Conservation (phyloP, 64 coral and sea anemone genomes). For the Stichodactyla mertensii region DNA sequence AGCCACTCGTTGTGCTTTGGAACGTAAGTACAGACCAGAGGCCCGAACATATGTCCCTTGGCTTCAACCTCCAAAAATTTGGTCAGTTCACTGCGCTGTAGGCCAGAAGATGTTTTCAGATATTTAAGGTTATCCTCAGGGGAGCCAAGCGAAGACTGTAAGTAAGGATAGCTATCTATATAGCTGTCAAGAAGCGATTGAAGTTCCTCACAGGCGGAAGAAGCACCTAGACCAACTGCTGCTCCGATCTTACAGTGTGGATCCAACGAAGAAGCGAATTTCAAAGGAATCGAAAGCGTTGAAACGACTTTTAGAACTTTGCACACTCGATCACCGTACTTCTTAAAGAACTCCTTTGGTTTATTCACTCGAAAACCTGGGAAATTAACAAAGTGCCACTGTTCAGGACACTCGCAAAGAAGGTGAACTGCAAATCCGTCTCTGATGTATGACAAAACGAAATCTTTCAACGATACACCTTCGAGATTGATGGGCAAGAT, state of each 20-base stretch:
- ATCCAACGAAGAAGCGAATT: neutral
- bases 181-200: slow-evolving; percentile 56
- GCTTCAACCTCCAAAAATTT: slow-evolving; percentile 49
- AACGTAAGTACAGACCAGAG: slow-evolving; percentile 46
- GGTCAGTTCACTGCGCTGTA: slow-evolving; percentile 51
- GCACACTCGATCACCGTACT: slow-evolving; percentile 48
- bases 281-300: slow-evolving; percentile 1
- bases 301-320: slow-evolving; percentile 40
- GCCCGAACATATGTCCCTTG: slow-evolving; percentile 47
- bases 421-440: slow-evolving; percentile 75
- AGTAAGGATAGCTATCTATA: slow-evolving; percentile 47
- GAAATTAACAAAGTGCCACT: slow-evolving; percentile 68
- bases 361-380: slow-evolving; percentile 64
- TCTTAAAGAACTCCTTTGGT: slow-evolving; percentile 42
- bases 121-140: slow-evolving; percentile 22
- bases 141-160: slow-evolving; percentile 30
- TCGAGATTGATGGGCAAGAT: too few species aligned
- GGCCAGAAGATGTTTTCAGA: slow-evolving; percentile 44
- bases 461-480: too few species aligned
- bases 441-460: slow-evolving; percentile 36
- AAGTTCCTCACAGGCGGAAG: slow-evolving; percentile 40
- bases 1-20: slow-evolving; percentile 45
- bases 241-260: slow-evolving; percentile 18
- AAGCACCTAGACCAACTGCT: slow-evolving; percentile 20
- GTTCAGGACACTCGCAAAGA: slow-evolving; percentile 72